Evolutionary conservation across 92 coral and sea anemone genomes (phyloP).

Genomic region (Palythoa grandis): DNA sequence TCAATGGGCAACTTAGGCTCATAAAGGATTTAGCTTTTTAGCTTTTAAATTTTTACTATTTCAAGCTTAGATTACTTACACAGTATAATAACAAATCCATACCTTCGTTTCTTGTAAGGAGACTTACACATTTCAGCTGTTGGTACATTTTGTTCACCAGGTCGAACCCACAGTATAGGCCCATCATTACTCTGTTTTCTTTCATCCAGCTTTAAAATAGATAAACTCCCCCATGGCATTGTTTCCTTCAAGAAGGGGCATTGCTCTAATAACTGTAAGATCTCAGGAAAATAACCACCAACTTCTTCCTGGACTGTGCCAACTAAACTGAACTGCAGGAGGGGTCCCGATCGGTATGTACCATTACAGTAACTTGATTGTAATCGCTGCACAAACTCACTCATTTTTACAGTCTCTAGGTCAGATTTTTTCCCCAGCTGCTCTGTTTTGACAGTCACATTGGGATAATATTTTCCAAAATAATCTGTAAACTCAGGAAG

Average conservation of each 20-base stretch:
- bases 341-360: constrained; percentile 89
- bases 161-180: constrained; percentile 99
- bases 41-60: too few species aligned
- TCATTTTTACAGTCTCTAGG: constrained; percentile 89
- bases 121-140: constrained; percentile 91
- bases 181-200: constrained; percentile 95
- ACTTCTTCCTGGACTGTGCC: constrained; percentile 97
- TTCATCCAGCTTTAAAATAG: constrained; percentile 75
- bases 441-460: constrained; percentile 77
- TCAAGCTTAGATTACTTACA: not conserved
- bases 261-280: constrained; percentile 86
- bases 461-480: constrained; percentile 84
- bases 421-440: constrained; percentile 91
- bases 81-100: not conserved
- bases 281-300: constrained; percentile 95
- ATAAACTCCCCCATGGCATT: constrained; percentile 98
- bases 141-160: constrained; percentile 96
- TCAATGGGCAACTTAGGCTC: too few species aligned
- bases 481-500: constrained; percentile 91
- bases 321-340: constrained; percentile 95
- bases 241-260: constrained; percentile 90
- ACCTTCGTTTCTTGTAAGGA: constrained; percentile 96
- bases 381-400: constrained; percentile 77
- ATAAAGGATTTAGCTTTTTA: too few species aligned
- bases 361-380: constrained; percentile 83